A percentile compares a stretch with the other conserved stretches of the same genome.
Conservation (phyloP, 1,140 invertebrate genomes). For the Drosophila bocki region DNA sequence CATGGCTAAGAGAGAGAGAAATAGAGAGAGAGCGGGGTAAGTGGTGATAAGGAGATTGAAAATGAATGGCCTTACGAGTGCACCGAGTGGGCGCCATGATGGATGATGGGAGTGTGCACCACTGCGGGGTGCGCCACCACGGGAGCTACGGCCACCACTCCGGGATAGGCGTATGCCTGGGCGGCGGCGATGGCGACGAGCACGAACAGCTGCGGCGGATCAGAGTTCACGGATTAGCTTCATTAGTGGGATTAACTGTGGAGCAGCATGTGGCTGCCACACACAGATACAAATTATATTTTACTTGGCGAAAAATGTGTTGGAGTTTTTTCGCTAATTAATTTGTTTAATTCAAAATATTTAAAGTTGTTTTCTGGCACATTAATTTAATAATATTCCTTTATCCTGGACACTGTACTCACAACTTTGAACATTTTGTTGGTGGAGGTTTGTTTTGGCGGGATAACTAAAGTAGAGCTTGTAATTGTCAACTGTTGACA, state of each 20-base stretch:
- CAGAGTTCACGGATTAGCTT: constrained; percentile 29
- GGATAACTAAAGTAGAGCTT: constrained; percentile 25
- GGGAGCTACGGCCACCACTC: constrained; percentile 85
- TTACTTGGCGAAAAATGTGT: not conserved
- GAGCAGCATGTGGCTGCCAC: constrained; percentile 9
- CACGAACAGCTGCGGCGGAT: constrained; percentile 62
- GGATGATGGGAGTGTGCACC: constrained; percentile 69
- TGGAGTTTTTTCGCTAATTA: too few relatives aligned
- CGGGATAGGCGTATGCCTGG: constrained; percentile 66
- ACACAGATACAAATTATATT: not conserved
- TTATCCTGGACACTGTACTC: constrained; percentile 41
- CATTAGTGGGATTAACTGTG: constrained; percentile 12
- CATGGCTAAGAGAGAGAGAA: constrained; percentile 56
- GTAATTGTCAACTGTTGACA: constrained; percentile 74
- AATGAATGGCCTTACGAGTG: constrained; percentile 75
- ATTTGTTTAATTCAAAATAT: not conserved
- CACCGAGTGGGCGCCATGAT: constrained; percentile 80
- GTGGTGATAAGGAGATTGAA: constrained; percentile 29
- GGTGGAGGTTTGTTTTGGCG: constrained; percentile 9
- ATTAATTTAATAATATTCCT: not conserved
- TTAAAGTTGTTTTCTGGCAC: not conserved
- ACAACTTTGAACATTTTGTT: constrained; percentile 81
- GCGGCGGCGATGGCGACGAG: constrained; percentile 58
- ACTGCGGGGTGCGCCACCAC: constrained; percentile 85
- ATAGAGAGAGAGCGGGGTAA: constrained; percentile 3